Evolutionary conservation across 64 coral and sea anemone species (phyloP).

Genomic region (Montipora cactus): DNA sequence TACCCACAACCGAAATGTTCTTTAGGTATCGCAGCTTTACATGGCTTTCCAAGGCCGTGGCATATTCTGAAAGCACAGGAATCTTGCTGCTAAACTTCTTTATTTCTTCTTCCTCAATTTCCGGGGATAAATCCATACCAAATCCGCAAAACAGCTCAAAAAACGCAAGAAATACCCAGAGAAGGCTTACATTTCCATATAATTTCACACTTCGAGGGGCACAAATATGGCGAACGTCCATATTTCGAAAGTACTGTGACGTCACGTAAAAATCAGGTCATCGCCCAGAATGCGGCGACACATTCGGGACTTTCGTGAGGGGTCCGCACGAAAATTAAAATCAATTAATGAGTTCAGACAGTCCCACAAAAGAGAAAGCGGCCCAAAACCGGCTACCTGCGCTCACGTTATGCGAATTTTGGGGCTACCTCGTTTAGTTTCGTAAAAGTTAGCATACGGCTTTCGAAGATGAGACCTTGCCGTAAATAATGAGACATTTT

Average conservation of each 20-base stretch:
- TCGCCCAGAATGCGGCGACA: too few species aligned
- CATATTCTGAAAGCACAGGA: slow-evolving; percentile 65
- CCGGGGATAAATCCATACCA: slow-evolving; percentile 15
- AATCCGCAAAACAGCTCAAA: slow-evolving; percentile 36
- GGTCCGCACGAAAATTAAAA: too few species aligned
- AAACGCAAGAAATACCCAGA: slow-evolving; percentile 29
- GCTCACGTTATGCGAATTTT: too few species aligned
- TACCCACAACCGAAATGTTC: slow-evolving; percentile 52
- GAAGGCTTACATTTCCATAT: slow-evolving; percentile 1
- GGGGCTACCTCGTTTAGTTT: too few species aligned
- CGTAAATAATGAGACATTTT: too few species aligned
- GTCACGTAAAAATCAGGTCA: slow-evolving; percentile 33
- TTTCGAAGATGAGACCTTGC: too few species aligned
- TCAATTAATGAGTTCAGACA: too few species aligned
- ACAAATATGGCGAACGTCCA: slow-evolving; percentile 61
- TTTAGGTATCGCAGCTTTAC: slow-evolving; percentile 61
- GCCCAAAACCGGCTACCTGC: too few species aligned
- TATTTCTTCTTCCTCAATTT: slow-evolving; percentile 55
- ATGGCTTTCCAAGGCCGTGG: slow-evolving; percentile 51
- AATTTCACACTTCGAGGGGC: slow-evolving; percentile 65
- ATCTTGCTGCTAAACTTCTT: slow-evolving; percentile 24
- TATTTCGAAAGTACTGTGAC: slow-evolving; percentile 52
- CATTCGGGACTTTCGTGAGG: too few species aligned
- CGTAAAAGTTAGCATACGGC: too few species aligned
- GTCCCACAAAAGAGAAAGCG: too few species aligned